phyloP scores from a whole-genome alignment of 2,888 invertebrate species.

The Caenorhabditis sp. region DNA sequence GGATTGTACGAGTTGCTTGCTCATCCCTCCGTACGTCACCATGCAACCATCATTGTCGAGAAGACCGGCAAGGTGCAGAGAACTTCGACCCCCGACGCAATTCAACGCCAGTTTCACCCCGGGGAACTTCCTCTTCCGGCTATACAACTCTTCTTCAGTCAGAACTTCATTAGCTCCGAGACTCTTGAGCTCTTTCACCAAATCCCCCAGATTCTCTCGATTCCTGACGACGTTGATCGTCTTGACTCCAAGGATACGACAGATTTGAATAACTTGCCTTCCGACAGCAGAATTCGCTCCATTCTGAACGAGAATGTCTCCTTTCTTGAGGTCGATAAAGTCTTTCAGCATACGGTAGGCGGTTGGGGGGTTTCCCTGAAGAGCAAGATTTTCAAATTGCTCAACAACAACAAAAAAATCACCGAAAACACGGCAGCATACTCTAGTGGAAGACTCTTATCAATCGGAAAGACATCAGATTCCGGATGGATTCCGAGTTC shows the following conservation, averaged over 20 bases:
- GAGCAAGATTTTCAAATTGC: too few species aligned
- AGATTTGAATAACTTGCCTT: conserved; percentile 90
- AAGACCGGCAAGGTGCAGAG: conserved; percentile 89
- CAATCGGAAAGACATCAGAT: conserved; percentile 84
- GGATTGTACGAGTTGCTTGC: conserved; percentile 89
- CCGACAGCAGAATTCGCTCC: conserved; percentile 97
- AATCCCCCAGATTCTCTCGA: conserved; percentile 86
- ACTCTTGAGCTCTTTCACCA: conserved; percentile 85
- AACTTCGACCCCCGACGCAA: conserved; percentile 94
- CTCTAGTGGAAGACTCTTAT: conserved; percentile 87
- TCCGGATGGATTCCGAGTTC: conserved; percentile 77
- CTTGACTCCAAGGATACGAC: conserved; percentile 85
- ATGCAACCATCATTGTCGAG: conserved; percentile 89
- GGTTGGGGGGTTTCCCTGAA: conserved; percentile 97
- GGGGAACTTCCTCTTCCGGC: conserved; percentile 43
- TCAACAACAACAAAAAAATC: not conserved
- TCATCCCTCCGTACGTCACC: conserved; percentile 97
- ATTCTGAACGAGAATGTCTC: conserved; percentile 90
- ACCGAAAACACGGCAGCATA: conserved; percentile 75
- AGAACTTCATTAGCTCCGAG: conserved; percentile 92
- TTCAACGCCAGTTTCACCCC: conserved; percentile 89
- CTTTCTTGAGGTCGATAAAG: conserved; percentile 86
- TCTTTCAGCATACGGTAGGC: conserved; percentile 97
- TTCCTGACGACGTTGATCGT: conserved; percentile 92
- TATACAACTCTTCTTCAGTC: conserved; percentile 89